Evolutionary conservation across 2,797 vertebrate genomes (phyloP).

Genomic region (Brachymystax lenok): DNA sequence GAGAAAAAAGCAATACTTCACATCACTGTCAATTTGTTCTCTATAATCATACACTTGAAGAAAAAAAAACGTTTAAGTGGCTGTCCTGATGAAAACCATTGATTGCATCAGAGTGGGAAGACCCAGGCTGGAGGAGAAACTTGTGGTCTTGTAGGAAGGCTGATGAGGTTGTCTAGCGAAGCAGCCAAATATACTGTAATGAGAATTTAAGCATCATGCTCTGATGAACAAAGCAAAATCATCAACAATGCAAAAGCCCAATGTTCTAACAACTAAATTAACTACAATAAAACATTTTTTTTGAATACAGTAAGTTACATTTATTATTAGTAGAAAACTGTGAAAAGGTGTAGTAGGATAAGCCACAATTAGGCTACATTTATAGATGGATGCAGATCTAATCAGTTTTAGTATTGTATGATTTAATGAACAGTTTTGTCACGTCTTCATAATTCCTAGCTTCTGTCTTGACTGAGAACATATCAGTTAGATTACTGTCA

Average conservation of each 20-base stretch:
- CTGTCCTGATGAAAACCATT: neutral
- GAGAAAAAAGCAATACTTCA: conserved; percentile 56
- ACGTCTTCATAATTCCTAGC: neutral
- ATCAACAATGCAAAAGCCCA: neutral
- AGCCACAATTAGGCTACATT: neutral
- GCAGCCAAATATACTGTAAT: neutral
- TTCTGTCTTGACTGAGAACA: neutral
- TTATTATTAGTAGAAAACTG: neutral
- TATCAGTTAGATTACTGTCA: neutral
- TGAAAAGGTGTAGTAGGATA: neutral
- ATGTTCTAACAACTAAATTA: neutral
- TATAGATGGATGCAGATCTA: neutral
- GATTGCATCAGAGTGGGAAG: neutral
- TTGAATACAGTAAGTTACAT: neutral
- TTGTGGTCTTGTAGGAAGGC: neutral
- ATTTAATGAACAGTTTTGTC: neutral
- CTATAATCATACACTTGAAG: conserved; percentile 53
- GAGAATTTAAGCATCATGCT: neutral
- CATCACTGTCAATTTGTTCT: conserved; percentile 53
- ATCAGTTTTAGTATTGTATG: neutral
- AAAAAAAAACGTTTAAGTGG: conserved; percentile 10
- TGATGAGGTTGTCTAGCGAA: neutral
- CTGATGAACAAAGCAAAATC: neutral
- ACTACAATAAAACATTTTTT: too few relatives aligned
- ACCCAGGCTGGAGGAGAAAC: neutral